phyloP scores from a whole-genome alignment of 2,888 invertebrate species.

The Myathropa florea region DNA sequence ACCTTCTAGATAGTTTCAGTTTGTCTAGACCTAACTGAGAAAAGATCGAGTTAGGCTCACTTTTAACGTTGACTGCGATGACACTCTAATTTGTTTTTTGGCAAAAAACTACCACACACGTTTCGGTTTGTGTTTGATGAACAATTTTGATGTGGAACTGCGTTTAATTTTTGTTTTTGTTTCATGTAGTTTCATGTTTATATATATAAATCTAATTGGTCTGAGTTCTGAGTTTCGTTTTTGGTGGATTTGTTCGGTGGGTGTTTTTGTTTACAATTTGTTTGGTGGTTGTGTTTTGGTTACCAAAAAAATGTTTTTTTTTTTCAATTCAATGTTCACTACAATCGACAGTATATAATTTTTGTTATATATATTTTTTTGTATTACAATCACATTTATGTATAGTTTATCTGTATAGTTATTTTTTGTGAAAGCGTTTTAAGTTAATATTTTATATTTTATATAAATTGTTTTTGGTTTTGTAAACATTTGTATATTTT shows the following conservation, averaged over 20 bases:
- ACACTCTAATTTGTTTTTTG: neutral
- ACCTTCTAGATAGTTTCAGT: too few relatives aligned
- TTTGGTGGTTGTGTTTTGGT: conserved; percentile 31
- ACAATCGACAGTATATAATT: neutral
- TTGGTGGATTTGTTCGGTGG: conserved; percentile 66
- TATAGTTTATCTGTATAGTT: conserved; percentile 27
- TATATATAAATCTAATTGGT: conserved; percentile 51
- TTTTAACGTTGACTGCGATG: neutral
- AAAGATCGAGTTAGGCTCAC: neutral
- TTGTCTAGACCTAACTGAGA: too few relatives aligned
- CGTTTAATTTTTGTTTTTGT: neutral
- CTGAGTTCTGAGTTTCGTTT: conserved; percentile 51
- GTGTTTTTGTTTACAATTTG: conserved; percentile 57
- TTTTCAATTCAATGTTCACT: neutral
- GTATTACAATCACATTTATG: conserved; percentile 19
- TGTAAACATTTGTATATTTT: conserved; percentile 27
- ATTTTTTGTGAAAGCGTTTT: conserved; percentile 17
- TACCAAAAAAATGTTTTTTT: conserved; percentile 31
- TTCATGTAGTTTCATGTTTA: conserved; percentile 19
- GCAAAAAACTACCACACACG: neutral
- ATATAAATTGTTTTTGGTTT: neutral
- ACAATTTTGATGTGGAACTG: neutral
- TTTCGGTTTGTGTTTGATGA: neutral
- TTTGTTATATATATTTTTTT: conserved; percentile 4
- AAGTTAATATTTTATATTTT: neutral